Conservation (phyloP, 2,113 vertebrate genomes). For the Mystacornis crossleyi region DNA sequence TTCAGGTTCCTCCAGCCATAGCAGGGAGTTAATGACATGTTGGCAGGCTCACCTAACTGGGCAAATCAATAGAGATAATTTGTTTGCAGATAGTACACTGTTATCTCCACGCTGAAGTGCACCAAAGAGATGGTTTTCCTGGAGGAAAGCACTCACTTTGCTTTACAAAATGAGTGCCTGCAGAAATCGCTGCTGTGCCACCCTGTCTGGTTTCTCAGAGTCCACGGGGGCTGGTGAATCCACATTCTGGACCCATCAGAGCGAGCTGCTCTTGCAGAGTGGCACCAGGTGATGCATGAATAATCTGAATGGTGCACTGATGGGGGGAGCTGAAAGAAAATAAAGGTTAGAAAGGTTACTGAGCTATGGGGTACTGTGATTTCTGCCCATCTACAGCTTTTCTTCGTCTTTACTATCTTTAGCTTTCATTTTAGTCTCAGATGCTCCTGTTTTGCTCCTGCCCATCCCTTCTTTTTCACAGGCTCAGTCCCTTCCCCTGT, state of each 20-base stretch:
- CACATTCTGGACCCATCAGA: accelerated
- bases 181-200: neutral
- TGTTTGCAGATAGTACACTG: neutral
- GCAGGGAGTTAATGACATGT: neutral
- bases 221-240: neutral
- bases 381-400: neutral
- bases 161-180: neutral
- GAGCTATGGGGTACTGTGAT: neutral
- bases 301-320: neutral
- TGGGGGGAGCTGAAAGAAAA: neutral
- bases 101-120: neutral
- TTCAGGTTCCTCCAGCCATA: neutral
- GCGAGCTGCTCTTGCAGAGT: neutral
- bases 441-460: neutral
- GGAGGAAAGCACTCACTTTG: neutral
- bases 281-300: neutral
- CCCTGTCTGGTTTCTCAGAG: neutral
- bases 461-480: neutral
- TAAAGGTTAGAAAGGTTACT: neutral
- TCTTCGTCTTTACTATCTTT: neutral
- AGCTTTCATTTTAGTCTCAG: neutral
- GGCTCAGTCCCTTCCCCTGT: neutral
- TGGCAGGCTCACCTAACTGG: neutral
- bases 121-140: neutral
- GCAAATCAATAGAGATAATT: neutral